phyloP scores from a whole-genome alignment of 2,797 vertebrate genomes.

The Crocodylus rhombifer region DNA sequence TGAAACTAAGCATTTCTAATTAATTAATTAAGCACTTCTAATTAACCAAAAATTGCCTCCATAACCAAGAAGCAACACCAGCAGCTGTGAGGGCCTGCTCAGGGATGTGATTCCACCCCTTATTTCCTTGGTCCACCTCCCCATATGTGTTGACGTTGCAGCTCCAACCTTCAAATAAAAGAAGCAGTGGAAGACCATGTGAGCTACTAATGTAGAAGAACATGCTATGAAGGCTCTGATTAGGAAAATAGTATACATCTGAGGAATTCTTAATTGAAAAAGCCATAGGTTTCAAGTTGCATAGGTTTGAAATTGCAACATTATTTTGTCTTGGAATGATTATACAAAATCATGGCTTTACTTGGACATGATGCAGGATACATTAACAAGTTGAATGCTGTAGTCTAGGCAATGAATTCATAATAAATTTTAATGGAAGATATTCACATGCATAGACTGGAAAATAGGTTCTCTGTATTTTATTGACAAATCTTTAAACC shows the following conservation, averaged over 20 bases:
- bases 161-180: not conserved
- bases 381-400: not conserved
- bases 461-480: not conserved
- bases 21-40: not conserved
- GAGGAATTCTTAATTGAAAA: not conserved
- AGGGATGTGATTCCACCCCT: not conserved
- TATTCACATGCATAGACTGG: not conserved
- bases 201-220: not conserved
- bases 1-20: not conserved
- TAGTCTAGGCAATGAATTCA: not conserved
- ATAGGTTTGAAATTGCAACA: not conserved
- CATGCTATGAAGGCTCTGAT: not conserved
- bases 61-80: not conserved
- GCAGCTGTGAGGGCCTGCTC: not conserved
- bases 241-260: not conserved
- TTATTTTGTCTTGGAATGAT: not conserved
- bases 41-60: not conserved
- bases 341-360: not conserved
- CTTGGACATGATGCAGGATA: not conserved
- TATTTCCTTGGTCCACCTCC: not conserved
- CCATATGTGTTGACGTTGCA: not conserved
- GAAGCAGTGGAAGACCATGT: not conserved
- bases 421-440: not conserved
- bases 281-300: not conserved
- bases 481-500: not conserved